Conservation (phyloP, 2,113 vertebrate genomes). For the Chrysochloris asiatica region DNA sequence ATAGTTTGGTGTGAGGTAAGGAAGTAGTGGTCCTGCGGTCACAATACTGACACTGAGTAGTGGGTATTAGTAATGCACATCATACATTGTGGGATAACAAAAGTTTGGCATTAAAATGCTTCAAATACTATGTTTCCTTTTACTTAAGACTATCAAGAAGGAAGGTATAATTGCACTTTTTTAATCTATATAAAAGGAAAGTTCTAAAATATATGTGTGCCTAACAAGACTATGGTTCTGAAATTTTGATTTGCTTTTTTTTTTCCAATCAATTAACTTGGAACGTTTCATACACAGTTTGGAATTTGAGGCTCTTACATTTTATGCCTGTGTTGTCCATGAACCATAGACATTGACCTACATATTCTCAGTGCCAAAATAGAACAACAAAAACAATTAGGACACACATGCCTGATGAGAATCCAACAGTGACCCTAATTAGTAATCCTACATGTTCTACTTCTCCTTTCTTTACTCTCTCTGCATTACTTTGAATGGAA, state of each 20-base stretch:
- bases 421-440: not conserved
- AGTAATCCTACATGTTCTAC: not conserved
- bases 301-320: conserved; percentile 23
- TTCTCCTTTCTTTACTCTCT: not conserved
- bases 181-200: not conserved
- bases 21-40: not conserved
- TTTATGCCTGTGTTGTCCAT: conserved; percentile 16
- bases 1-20: not conserved
- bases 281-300: no score
- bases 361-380: not conserved
- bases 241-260: not conserved
- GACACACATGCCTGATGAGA: not conserved
- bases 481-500: not conserved
- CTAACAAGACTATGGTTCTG: not conserved
- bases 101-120: not conserved
- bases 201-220: not conserved
- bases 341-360: conserved; percentile 8
- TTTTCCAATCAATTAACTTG: not conserved
- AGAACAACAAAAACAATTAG: not conserved
- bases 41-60: not conserved
- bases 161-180: not conserved
- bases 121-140: not conserved
- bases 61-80: not conserved
- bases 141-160: not conserved
- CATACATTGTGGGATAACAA: not conserved